A percentile compares a stretch with the other conserved stretches of the same genome.
Evolutionary conservation across 30 jellyfish, hydroid and myxozoan species (phyloP).

Genomic region (Aurelia sp.): DNA sequence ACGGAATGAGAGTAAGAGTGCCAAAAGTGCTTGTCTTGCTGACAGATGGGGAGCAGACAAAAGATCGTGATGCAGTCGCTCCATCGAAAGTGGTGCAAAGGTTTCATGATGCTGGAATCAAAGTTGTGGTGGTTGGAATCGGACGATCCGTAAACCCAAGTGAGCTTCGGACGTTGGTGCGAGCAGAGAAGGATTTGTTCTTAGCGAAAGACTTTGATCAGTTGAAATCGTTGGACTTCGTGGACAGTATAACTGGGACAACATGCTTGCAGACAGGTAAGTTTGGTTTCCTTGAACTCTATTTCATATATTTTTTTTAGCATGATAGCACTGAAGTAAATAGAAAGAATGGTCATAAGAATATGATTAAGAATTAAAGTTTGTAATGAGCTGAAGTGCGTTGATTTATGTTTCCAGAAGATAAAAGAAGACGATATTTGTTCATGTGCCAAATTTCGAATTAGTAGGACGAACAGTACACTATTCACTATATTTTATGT

Average conservation of each 20-base stretch:
- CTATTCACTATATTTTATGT: too few species aligned
- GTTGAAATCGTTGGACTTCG: constrained; percentile 41
- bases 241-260: constrained; percentile 41
- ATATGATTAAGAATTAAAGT: too few species aligned
- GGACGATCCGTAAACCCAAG: constrained; percentile 41
- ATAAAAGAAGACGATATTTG: too few species aligned
- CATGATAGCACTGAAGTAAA: too few species aligned
- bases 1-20: constrained; percentile 68
- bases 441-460: too few species aligned
- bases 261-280: constrained; percentile 53
- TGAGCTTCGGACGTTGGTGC: constrained; percentile 47
- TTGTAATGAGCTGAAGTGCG: too few species aligned
- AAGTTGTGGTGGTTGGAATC: constrained; percentile 69
- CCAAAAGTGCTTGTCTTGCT: constrained; percentile 49
- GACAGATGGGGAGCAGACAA: constrained; percentile 77
- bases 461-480: too few species aligned
- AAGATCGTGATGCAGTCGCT: constrained; percentile 36
- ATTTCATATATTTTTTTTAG: too few species aligned
- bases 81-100: constrained; percentile 42
- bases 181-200: constrained; percentile 27
- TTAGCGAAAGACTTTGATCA: constrained; percentile 66
- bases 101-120: constrained; percentile 75
- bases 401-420: too few species aligned
- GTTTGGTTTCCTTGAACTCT: neutral
- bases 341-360: too few species aligned